Percentiles rank a stretch among this genome's conserved stretches.
These are phyloP conservation scores for Brachyhypopomus gauderio DNA, from an alignment of 2,113 vertebrate genomes.

Conservation along the genomic window DNA sequence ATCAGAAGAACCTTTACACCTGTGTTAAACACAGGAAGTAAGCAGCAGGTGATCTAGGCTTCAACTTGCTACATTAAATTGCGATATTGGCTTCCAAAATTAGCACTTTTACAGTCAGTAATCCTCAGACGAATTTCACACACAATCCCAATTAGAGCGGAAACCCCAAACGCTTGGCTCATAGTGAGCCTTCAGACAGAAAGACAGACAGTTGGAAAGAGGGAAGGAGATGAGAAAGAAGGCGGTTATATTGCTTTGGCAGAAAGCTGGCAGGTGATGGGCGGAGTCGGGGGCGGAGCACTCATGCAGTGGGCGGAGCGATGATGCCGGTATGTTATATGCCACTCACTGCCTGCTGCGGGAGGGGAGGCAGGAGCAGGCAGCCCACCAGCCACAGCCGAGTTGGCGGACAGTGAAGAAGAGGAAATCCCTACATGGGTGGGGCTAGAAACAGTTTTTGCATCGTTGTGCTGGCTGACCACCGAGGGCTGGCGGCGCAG, in stretches of 20 bases:
- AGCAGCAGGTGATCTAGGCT: background rate
- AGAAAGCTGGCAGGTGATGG: background rate
- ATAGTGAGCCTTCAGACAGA: background rate
- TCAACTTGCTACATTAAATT: background rate
- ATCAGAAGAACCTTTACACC: no score
- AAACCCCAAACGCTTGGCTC: background rate
- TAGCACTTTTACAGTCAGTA: background rate
- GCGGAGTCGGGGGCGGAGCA: no score
- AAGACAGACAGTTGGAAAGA: background rate
- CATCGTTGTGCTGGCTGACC: conserved; percentile 96
- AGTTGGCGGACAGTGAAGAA: conserved; percentile 88
- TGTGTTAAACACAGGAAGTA: background rate
- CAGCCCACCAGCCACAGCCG: conserved; percentile 84
- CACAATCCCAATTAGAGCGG: background rate
- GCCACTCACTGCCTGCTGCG: conserved; percentile 96
- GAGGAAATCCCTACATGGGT: conserved; percentile 93
- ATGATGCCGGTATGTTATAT: conserved; percentile 34
- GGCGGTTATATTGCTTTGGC: conserved; percentile 38
- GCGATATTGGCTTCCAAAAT: conserved; percentile 3
- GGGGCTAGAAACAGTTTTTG: conserved; percentile 98
- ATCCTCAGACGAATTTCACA: conserved; percentile 30
- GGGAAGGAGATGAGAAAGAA: conserved; percentile 22
- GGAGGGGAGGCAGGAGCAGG: conserved; percentile 85
- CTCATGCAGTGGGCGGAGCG: conserved; percentile 24
- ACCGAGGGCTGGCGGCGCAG: conserved; percentile 95